Base-by-base conservation (phyloP, 2,797 vertebrate genomes). In the Intellagama lesueurii region DNA sequence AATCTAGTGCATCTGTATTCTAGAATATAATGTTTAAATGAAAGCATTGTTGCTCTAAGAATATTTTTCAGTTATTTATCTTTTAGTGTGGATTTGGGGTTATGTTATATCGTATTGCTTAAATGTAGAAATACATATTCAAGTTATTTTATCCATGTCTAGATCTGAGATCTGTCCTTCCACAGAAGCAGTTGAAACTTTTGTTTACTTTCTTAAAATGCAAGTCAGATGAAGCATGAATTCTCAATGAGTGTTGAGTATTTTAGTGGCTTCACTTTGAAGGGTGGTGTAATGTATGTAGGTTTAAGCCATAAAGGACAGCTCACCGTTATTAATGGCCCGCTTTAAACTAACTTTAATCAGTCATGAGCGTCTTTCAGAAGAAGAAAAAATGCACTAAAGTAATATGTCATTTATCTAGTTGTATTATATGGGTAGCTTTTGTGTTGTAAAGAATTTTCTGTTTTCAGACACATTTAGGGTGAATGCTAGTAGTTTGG, bases 1-100 rank as follows among this genome's bases (percentile, higher is more conserved):
- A 94, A 80, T 89, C 87, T 5, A 75, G 8, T 87, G 69, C 7
- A 91, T 60, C 88, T 95, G 69, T 93, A 87, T 93, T 95, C 93
- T 90, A 91, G 64, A 85, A 28, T 90, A 35, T 70, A 72, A 7
- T 5, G 69, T 56, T 83, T 83, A 78, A 90, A 76, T 76, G 75
- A 86, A 89, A 85, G 72, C 56, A 81, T 69, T 81, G 78, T 76
- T 86, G n/a, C 12, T 69, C 75, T 79, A 72, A 82, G 28, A 87
- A 77, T 82, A 87, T 24, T 90, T 83, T 90, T 68, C 70, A 76
- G n/a, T 78, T 87, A 86, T 89, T 75, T 89, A 86, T 70, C n/a
- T 90, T 82, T 89, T 60, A 47, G 32, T 19, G 44, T 64, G 52
- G 17, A 47, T 69, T 87, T 77, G 66, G 44, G 60, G 30, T 81